Conservation (phyloP, 2,888 invertebrate genomes). For the Cremastinae sp. region DNA sequence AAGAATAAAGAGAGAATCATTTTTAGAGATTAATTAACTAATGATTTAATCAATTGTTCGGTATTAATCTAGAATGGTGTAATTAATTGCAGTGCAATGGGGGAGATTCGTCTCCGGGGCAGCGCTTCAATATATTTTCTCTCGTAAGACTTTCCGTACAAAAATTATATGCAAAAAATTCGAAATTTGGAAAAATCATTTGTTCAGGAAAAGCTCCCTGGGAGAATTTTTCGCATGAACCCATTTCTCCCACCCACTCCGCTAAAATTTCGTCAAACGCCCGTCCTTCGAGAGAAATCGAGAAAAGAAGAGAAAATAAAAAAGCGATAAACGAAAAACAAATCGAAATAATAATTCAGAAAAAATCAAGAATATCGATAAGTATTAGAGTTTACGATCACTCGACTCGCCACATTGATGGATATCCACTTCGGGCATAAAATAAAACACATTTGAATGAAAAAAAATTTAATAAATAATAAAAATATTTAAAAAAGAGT, state of each 20-base stretch:
- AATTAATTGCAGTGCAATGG: slow-evolving; percentile 59
- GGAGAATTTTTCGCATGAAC: slow-evolving; percentile 39
- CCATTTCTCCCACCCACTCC: slow-evolving; percentile 36
- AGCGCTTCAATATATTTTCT: slow-evolving; percentile 23
- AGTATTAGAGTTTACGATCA: slow-evolving; percentile 57
- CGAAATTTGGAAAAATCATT: slow-evolving; percentile 10
- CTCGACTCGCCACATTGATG: slow-evolving; percentile 61
- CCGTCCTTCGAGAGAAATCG: slow-evolving; percentile 52
- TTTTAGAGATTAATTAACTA: slow-evolving; percentile 69
- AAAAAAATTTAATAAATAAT: neutral
- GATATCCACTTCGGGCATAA: slow-evolving; percentile 55
- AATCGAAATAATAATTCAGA: neutral
- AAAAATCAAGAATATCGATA: slow-evolving; percentile 52
- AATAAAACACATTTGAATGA: no score
- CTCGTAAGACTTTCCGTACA: slow-evolving; percentile 33
- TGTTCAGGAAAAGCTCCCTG: slow-evolving; percentile 23
- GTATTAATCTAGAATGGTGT: slow-evolving; percentile 59
- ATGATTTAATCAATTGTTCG: slow-evolving; percentile 64
- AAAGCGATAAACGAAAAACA: slow-evolving; percentile 19
- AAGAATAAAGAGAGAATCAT: slow-evolving; percentile 66
- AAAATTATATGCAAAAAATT: slow-evolving; percentile 13
- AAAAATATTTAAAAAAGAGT: neutral
- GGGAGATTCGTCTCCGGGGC: slow-evolving; percentile 46
- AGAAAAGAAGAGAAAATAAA: slow-evolving; percentile 14
- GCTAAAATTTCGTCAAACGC: slow-evolving; percentile 46